A percentile compares a stretch with the other conserved stretches of the same genome.
These are phyloP conservation scores for Atherinomorus stipes DNA, from an alignment of 2,113 vertebrate genomes.

Conservation along the genomic window DNA sequence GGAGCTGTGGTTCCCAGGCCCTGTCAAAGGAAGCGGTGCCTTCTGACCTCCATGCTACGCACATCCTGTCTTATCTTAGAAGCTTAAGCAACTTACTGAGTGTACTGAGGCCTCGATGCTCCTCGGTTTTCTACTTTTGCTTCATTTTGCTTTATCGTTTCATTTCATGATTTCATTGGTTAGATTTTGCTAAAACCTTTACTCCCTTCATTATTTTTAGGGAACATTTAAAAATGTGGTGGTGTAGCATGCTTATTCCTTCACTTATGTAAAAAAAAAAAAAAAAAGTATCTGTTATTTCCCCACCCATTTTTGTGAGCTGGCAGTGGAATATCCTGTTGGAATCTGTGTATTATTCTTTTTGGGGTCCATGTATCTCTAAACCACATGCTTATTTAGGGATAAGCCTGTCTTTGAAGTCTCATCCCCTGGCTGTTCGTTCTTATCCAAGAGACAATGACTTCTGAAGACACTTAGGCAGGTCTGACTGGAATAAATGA, in stretches of 20 bases:
- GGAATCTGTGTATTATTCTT: conserved; percentile 39
- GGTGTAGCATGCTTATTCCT: background rate
- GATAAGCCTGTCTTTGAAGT: conserved; percentile 61
- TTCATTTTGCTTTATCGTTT: conserved; percentile 17
- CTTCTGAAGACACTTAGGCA: conserved; percentile 56
- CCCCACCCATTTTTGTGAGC: conserved; percentile 7
- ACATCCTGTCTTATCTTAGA: conserved; percentile 76
- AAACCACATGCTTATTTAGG: conserved; percentile 45
- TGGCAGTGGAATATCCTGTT: conserved; percentile 23
- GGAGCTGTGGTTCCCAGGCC: conserved; percentile 79
- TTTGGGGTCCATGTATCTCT: conserved; percentile 39
- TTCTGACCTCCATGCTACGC: conserved; percentile 77
- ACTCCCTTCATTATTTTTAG: conserved; percentile 8
- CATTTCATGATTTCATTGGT: background rate
- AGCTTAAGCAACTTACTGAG: conserved; percentile 58
- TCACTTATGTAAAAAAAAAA: background rate
- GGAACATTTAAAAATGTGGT: background rate
- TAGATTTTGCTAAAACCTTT: background rate
- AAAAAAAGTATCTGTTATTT: conserved; percentile 17
- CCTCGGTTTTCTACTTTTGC: conserved; percentile 17
- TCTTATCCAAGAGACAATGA: conserved; percentile 43
- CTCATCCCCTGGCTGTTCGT: conserved; percentile 52
- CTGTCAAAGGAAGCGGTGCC: conserved; percentile 81
- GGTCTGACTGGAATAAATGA: conserved; percentile 60
- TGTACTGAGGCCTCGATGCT: conserved; percentile 5